Conservation (phyloP, 2,797 vertebrate genomes). For the Novumbra hubbsi region DNA sequence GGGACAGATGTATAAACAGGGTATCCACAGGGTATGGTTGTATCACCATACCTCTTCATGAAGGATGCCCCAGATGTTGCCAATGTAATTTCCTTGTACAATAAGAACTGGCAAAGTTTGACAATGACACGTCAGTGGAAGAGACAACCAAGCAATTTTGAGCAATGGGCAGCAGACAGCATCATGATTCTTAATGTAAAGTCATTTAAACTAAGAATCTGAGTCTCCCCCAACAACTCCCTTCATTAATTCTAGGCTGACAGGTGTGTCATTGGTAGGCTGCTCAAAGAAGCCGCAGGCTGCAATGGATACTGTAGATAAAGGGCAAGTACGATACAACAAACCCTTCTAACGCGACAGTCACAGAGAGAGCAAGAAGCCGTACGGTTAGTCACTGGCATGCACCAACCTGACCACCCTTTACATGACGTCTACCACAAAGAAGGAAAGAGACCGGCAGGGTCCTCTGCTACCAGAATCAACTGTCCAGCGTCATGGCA, state of each 20-base stretch:
- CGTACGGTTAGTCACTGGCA: background rate
- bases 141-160: no score
- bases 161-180: no score
- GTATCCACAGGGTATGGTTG: background rate
- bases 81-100: background rate
- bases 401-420: background rate
- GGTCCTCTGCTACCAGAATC: background rate
- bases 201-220: no score
- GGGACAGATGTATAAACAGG: background rate
- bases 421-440: background rate
- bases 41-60: slow-evolving; percentile 13
- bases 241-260: no score
- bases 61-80: background rate
- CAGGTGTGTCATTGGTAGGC: no score
- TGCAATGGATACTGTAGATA: no score
- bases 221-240: no score
- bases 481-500: background rate
- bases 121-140: no score
- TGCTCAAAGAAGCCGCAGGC: no score
- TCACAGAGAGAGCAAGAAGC: background rate
- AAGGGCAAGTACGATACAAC: no score
- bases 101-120: background rate
- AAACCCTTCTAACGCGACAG: background rate
- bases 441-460: background rate
- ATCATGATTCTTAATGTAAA: no score